Evolutionary conservation across 2,113 vertebrate species (phyloP).

Genomic region (Psettodes erumei): DNA sequence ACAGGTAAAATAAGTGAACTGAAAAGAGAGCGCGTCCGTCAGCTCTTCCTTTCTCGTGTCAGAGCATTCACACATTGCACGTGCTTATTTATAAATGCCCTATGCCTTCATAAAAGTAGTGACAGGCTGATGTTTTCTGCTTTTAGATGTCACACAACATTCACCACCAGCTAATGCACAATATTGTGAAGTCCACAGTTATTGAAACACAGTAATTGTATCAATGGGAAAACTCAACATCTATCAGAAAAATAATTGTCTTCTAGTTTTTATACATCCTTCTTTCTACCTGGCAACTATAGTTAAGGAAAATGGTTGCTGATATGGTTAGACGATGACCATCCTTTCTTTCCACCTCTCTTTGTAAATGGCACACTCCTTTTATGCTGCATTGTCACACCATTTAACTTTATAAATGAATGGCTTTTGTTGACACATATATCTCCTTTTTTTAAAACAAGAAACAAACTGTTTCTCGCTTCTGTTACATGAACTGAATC

Average conservation of each 20-base stretch:
- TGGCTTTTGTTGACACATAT: too few relatives aligned
- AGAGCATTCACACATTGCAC: slow-evolving; percentile 36
- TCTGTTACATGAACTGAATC: too few relatives aligned
- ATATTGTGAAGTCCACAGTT: slow-evolving; percentile 3
- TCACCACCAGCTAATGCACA: slow-evolving; percentile 9
- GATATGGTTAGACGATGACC: too few relatives aligned
- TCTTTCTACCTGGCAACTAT: too few relatives aligned
- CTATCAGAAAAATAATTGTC: slow-evolving; percentile 18
- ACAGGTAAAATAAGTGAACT: slow-evolving; percentile 34
- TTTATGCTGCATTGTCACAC: too few relatives aligned
- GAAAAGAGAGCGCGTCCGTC: slow-evolving; percentile 34
- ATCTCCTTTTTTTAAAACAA: too few relatives aligned
- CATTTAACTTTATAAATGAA: too few relatives aligned
- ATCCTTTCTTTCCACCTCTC: too few relatives aligned
- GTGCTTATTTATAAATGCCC: slow-evolving; percentile 61
- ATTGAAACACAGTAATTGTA: slow-evolving; percentile 45
- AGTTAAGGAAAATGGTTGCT: too few relatives aligned
- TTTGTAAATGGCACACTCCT: too few relatives aligned
- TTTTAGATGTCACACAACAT: slow-evolving; percentile 42
- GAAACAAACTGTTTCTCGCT: too few relatives aligned
- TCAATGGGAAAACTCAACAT: slow-evolving; percentile 4
- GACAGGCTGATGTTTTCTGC: slow-evolving; percentile 36
- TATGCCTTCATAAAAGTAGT: slow-evolving; percentile 34
- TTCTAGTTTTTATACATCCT: too few relatives aligned
- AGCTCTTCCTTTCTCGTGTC: slow-evolving; percentile 29